Evolutionary conservation across 2,113 vertebrate genomes (phyloP), one percentile per base, ranked within the genome.

Genomic region (Tympanuchus pallidicinctus): DNA sequence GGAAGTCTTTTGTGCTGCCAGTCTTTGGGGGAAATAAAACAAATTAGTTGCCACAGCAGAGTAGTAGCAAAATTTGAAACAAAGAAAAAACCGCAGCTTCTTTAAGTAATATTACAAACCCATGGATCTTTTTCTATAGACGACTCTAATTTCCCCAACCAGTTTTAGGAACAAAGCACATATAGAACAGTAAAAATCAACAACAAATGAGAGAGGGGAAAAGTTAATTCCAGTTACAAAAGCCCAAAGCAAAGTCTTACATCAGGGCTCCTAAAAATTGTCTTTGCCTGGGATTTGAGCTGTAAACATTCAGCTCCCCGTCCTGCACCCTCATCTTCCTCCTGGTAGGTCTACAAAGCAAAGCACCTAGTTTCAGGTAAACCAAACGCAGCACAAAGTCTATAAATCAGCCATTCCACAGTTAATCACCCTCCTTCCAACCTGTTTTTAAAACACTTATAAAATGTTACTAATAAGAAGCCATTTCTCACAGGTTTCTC

Each of bases 1-100:
- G 88, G 89, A 91, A 96, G 81, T 45, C 79, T 93, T 86, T 93
- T 92, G 84, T 95, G 76, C 87, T 96, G 54, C 90, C 88, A 93
- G 86, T 90, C 82, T 96, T 95, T 52, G 57, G 69, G 69, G 95
- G 42, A 40, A 73, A 88, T 82, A 69, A 92, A 92, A 90, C 61
- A 96, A 97, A 93, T 77, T 38, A 69, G 71, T 80, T 92, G 67
- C 82, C 86, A 63, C 38, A 56, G 75, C 60, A 91, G 92, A 89
- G 63, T 11, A 65, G n/a, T 84, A 93, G 66, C 61, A 95, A 89
- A 92, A 90, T 75, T 45, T 88, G 88, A 96, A 92, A 94, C 67
- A 81, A 96, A 93, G 25, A 64, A 86, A 81, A 85, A 84, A 91
- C 75, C 6, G 30, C n/a, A 65, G 75, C 56, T 94, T 82, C 50